Conservation (phyloP, 2,113 vertebrate species). For the Dicaeum eximium region DNA sequence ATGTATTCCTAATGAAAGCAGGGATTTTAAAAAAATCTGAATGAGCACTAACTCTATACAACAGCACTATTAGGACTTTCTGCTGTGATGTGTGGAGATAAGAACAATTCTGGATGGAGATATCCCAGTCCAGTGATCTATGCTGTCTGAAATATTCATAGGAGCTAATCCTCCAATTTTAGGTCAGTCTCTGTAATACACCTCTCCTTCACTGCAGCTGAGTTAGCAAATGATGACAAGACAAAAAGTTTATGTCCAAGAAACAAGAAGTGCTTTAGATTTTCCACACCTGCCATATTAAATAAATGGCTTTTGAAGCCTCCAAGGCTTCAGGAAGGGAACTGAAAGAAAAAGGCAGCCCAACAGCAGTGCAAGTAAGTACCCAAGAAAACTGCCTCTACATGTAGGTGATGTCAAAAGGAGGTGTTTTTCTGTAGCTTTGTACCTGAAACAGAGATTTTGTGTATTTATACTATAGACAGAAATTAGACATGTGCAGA, state of each 20-base stretch:
- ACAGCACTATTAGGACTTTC: background rate
- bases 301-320: background rate
- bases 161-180: background rate
- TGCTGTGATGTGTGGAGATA: background rate
- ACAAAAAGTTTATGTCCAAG: background rate
- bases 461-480: background rate
- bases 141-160: background rate
- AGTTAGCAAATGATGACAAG: background rate
- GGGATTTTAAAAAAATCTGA: background rate
- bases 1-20: background rate
- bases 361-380: background rate
- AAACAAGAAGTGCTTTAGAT: background rate
- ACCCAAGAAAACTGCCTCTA: constrained; percentile 11
- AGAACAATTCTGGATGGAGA: background rate
- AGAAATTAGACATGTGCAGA: background rate
- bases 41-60: background rate
- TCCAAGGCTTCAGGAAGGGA: background rate
- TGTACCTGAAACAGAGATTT: background rate
- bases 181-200: background rate
- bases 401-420: constrained; percentile 13
- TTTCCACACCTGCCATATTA: background rate
- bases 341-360: constrained; percentile 31
- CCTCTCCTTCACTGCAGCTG: background rate
- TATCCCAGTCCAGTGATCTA: background rate
- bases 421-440: background rate